Percentiles rank a stretch among this genome's conserved stretches.
These are phyloP conservation scores for Caenorhabditis inopinata DNA, from an alignment of 1,140 invertebrate genomes.

Conservation along the genomic window DNA sequence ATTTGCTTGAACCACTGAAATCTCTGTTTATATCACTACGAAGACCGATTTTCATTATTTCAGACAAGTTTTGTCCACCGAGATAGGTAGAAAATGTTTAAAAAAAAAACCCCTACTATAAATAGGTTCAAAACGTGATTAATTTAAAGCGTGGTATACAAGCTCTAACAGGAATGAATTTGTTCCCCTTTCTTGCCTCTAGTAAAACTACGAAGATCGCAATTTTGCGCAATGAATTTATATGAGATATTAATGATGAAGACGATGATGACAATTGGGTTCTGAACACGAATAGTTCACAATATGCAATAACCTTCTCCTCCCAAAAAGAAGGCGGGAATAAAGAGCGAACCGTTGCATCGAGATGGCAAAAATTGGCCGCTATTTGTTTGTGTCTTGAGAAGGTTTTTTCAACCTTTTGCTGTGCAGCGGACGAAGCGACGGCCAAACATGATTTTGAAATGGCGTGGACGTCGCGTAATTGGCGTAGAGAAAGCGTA, in stretches of 20 bases:
- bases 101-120: no score
- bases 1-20: no score
- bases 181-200: no score
- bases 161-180: no score
- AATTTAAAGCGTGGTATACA: no score
- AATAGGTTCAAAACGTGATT: no score
- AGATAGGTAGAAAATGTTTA: no score
- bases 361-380: conserved; percentile 17
- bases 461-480: neutral
- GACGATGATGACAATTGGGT: neutral
- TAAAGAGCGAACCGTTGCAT: neutral
- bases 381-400: conserved; percentile 32
- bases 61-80: no score
- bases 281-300: neutral
- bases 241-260: conserved; percentile 1
- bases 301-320: neutral
- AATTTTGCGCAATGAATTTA: neutral
- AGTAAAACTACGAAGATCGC: no score
- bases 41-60: no score
- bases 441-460: neutral
- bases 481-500: no score
- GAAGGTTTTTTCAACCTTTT: neutral
- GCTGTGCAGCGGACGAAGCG: neutral
- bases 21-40: no score
- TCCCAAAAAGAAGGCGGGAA: neutral